These are phyloP conservation scores for Pteropus alecto DNA, from an alignment of 2,113 vertebrate genomes.

Conservation along the genomic window DNA sequence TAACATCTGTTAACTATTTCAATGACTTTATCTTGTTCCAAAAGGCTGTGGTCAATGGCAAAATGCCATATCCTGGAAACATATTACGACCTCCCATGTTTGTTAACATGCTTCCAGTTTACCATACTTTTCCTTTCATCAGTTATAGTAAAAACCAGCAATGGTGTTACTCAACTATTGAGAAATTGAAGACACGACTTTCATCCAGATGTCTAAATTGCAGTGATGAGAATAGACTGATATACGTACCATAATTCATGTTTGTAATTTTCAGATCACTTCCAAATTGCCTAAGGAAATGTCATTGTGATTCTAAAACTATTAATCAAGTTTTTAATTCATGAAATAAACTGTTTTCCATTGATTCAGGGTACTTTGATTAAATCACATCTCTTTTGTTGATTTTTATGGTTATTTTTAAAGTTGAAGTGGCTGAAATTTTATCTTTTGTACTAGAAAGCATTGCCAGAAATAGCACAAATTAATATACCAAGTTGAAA, in stretches of 20 bases:
- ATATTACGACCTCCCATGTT: conserved; percentile 74
- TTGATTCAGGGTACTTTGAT: neutral
- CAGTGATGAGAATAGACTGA: neutral
- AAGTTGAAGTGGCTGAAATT: conserved; percentile 20
- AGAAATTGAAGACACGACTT: conserved; percentile 43
- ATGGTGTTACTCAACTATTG: conserved; percentile 24
- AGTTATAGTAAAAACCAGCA: conserved; percentile 39
- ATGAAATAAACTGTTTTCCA: neutral
- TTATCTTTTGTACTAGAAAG: neutral
- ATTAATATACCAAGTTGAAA: conserved; percentile 26
- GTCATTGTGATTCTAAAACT: neutral
- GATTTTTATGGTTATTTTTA: neutral
- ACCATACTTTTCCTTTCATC: conserved; percentile 63
- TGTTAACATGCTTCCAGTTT: conserved; percentile 74
- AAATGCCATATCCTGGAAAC: conserved; percentile 72
- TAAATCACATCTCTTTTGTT: neutral
- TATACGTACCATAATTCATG: neutral
- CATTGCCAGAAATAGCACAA: neutral
- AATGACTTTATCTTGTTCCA: conserved; percentile 83
- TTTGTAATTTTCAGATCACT: conserved; percentile 33
- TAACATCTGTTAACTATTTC: conserved; percentile 84
- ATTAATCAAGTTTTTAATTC: neutral
- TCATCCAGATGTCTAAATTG: neutral
- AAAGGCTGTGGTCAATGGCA: conserved; percentile 79
- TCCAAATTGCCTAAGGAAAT: neutral